Evolutionary conservation across 1,140 invertebrate species (phyloP).

Genomic region (Olivierus martensii): DNA sequence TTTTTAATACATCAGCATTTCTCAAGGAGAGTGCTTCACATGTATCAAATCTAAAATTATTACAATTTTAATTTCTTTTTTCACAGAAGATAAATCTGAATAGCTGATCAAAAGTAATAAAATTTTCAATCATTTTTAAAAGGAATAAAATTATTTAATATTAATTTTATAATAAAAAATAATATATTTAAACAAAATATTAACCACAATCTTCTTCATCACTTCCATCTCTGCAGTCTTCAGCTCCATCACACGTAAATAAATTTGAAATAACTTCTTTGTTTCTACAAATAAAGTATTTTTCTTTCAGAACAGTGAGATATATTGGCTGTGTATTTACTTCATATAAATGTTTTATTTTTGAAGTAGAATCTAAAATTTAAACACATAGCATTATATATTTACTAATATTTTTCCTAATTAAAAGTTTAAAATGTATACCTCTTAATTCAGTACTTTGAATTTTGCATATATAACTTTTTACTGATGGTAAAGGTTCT

Average conservation of each 20-base stretch:
- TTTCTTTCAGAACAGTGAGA: not conserved
- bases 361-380: not conserved
- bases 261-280: slow-evolving; percentile 22
- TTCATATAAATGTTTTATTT: not conserved
- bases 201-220: slow-evolving; percentile 19
- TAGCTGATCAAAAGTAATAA: too few species aligned
- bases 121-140: not conserved
- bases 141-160: slow-evolving; percentile 3
- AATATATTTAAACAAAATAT: too few species aligned
- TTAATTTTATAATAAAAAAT: too few species aligned
- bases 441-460: slow-evolving; percentile 4
- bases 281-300: slow-evolving; percentile 23
- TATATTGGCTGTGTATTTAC: not conserved
- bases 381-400: too few species aligned
- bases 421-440: not conserved
- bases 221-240: slow-evolving; percentile 21
- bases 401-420: too few species aligned
- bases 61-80: too few species aligned
- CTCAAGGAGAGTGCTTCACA: too few species aligned
- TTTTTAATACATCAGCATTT: too few species aligned
- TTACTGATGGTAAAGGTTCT: slow-evolving; percentile 7
- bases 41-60: too few species aligned
- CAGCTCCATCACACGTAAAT: slow-evolving; percentile 19
- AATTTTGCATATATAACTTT: slow-evolving; percentile 23
- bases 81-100: too few species aligned